Percentiles rank a stretch among this genome's conserved stretches.
Conservation (phyloP, 1,140 invertebrate genomes). For the Mizuhopecten yessoensis region DNA sequence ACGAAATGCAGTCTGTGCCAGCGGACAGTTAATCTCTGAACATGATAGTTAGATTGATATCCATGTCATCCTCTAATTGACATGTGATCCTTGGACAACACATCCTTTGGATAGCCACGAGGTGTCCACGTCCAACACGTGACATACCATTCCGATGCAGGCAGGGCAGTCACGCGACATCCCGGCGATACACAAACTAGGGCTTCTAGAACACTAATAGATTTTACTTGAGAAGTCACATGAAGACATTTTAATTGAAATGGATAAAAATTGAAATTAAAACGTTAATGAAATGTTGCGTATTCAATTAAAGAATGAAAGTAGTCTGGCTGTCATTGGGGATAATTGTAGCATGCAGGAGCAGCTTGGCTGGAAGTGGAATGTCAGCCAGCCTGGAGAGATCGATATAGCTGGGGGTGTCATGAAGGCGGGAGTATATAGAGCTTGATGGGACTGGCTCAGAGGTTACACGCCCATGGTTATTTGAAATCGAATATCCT, state of each 20-base stretch:
- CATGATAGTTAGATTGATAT: not conserved
- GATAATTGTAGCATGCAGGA: not conserved
- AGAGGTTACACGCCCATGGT: not conserved
- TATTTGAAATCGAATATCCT: not conserved
- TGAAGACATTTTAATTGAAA: not conserved
- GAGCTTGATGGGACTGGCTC: not conserved
- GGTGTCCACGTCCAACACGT: not conserved
- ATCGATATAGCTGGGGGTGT: not conserved
- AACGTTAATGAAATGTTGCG: not conserved
- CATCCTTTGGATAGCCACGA: not conserved
- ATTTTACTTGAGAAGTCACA: not conserved
- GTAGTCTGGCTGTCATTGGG: not conserved
- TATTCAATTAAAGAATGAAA: not conserved
- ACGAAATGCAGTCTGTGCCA: not conserved
- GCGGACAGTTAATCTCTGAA: not conserved
- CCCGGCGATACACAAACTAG: not conserved
- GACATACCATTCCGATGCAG: not conserved
- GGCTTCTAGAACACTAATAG: not conserved
- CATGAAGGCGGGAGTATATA: not conserved
- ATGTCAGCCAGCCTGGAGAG: not conserved
- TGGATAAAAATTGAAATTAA: not conserved
- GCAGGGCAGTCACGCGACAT: not conserved
- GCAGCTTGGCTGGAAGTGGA: not conserved
- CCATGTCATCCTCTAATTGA: not conserved
- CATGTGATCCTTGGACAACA: not conserved